These are phyloP conservation scores for Apogon talboti DNA, from an alignment of 2,797 vertebrate species.

Conservation along the genomic window DNA sequence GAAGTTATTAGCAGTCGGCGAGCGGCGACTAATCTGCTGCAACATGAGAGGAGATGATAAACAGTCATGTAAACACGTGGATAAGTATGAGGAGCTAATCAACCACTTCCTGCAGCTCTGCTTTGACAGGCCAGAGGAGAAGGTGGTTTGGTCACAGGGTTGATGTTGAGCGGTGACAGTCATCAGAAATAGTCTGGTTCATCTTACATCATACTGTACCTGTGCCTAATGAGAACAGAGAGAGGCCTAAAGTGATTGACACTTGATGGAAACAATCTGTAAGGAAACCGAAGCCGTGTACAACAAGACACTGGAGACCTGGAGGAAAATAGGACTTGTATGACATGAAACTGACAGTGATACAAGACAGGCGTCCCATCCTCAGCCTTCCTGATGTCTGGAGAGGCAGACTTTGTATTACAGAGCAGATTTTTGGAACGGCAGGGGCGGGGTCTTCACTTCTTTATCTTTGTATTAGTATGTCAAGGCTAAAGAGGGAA, in stretches of 20 bases:
- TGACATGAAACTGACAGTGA: conserved; percentile 39
- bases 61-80: conserved; percentile 53
- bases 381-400: not conserved
- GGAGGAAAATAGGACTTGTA: conserved; percentile 35
- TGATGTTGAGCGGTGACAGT: conserved; percentile 27
- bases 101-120: conserved; percentile 13
- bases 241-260: conserved; percentile 59
- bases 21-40: conserved; percentile 56
- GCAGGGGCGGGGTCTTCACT: conserved; percentile 7
- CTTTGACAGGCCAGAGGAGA: conserved; percentile 3
- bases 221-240: conserved; percentile 20
- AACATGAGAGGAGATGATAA: conserved; percentile 58
- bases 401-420: not conserved
- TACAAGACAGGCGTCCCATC: conserved; percentile 4
- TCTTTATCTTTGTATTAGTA: not conserved
- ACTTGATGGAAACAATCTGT: conserved; percentile 69
- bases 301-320: conserved; percentile 57
- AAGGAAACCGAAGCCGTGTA: conserved; percentile 69
- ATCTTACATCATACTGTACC: conserved; percentile 37
- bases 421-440: not conserved
- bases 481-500: conserved; percentile 7
- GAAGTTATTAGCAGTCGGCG: conserved; percentile 44
- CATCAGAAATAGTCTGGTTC: conserved; percentile 43
- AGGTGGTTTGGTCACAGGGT: conserved; percentile 29
- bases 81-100: conserved; percentile 36